Percentiles rank a stretch among this genome's conserved stretches.
Evolutionary conservation across 2,113 vertebrate species (phyloP).

Genomic region (Hippopotamus amphibius): DNA sequence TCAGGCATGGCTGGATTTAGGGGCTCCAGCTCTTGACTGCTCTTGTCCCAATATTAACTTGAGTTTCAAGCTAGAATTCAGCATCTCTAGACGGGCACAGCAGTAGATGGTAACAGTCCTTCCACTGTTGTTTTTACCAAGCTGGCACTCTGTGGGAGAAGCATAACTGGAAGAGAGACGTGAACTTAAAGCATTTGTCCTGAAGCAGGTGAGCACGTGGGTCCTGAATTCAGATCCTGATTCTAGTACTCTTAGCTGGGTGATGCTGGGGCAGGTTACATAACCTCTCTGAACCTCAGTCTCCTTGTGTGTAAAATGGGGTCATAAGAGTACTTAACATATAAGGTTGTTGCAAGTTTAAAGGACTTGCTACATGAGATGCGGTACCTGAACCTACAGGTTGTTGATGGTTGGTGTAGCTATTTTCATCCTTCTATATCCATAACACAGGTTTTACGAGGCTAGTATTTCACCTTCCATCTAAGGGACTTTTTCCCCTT

Average conservation of each 20-base stretch:
- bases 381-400: fast-evolving
- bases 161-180: fast-evolving
- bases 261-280: background rate
- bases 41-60: background rate
- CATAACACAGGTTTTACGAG: fast-evolving
- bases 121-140: background rate
- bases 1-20: background rate
- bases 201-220: fast-evolving
- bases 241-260: fast-evolving
- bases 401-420: fast-evolving
- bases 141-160: fast-evolving
- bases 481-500: background rate
- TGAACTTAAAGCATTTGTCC: background rate
- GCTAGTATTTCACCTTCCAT: background rate
- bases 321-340: fast-evolving
- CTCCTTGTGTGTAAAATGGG: background rate
- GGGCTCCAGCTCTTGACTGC: background rate
- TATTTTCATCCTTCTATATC: fast-evolving
- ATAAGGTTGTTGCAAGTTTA: fast-evolving
- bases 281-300: background rate
- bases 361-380: fast-evolving
- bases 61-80: background rate
- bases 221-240: background rate
- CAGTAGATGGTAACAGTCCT: fast-evolving
- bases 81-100: background rate